Conservation (phyloP, 2,113 vertebrate species). For the Rhodinocichla rosea region DNA sequence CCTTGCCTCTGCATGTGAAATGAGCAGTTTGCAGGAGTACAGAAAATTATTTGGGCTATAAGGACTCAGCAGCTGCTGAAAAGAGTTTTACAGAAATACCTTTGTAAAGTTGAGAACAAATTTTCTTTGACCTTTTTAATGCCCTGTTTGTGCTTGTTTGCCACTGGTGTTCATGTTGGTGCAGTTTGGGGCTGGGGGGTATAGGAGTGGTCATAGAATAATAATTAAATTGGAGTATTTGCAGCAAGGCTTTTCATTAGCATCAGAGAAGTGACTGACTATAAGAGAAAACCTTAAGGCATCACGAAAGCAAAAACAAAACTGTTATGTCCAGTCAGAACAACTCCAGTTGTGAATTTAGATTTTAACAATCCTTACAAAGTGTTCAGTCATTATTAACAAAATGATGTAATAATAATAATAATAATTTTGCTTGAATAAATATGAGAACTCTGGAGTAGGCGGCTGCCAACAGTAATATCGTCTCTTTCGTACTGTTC, state of each 20-base stretch:
- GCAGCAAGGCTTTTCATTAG: slow-evolving; percentile 52
- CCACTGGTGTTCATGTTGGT: not conserved
- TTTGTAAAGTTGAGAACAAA: not conserved
- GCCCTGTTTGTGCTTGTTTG: slow-evolving; percentile 45
- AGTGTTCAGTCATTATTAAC: slow-evolving; percentile 11
- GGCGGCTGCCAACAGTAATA: not conserved
- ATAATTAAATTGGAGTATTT: slow-evolving; percentile 34
- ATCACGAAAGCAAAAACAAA: slow-evolving; percentile 44
- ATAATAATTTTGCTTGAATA: slow-evolving; percentile 3
- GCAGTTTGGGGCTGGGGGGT: slow-evolving; percentile 45
- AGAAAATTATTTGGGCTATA: not conserved
- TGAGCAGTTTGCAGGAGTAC: not conserved
- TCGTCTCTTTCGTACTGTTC: not conserved
- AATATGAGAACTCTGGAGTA: not conserved
- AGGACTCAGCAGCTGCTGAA: not conserved
- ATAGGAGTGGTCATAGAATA: slow-evolving; percentile 36
- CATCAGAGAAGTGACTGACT: not conserved
- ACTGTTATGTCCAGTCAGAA: slow-evolving; percentile 51
- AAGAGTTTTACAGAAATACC: not conserved
- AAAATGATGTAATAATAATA: slow-evolving; percentile 20
- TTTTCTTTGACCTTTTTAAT: slow-evolving; percentile 41
- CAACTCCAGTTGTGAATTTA: slow-evolving; percentile 24
- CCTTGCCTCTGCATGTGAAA: not conserved
- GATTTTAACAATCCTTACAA: not conserved
- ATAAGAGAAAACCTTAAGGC: slow-evolving; percentile 32